Base-by-base conservation (phyloP, 2,888 invertebrate species). In the Limenitis camilla region DNA sequence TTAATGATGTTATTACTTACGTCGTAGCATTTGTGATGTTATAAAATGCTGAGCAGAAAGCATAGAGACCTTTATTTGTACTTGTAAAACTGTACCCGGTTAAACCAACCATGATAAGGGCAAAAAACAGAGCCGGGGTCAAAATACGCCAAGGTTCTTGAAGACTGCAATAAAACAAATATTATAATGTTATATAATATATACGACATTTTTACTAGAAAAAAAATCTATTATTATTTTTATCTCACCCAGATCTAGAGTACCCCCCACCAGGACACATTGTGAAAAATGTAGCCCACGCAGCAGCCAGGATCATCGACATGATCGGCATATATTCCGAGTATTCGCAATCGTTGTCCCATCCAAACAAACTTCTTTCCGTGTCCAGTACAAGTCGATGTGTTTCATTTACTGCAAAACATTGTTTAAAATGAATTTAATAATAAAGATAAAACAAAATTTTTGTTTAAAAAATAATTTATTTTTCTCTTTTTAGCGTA, bases 191-290 rank as follows among this genome's bases (percentile, higher is more conserved):
- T 10, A 29, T 27, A n/a, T 29, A 6, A 4, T 3, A 38, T 30
- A 44, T n/a, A 33, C 19, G 41, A 32, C 9, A 38, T 33, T 9
- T n/a, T 35, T n/a, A n/a, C 35, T 5, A 3, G 19, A 19, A 3
- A 19, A 19, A 19, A 19, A 19, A 36, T 36, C 2, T 46, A 33
- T 11, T 2, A 8, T 5, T 0, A 32, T 27, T 7, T 10, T 19
- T 8, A 38, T 10, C 8, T 33, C 62, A 87, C 86, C 86, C 85
- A 11, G 76, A 66, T 59, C 79, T 71, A 1, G 72, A 65, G 7
- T 69, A 72, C 9, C 85, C 87, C 0, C 87, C 86, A 0, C 81
- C 75, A 0, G 85, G 78, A 41, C 87, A 87, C 81, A 86, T 84
- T 29, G 77, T 78, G 65, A 86, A 87, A 61, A 87, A 59, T 0